Percentiles rank a stretch among this genome's conserved stretches.
Conservation (phyloP, 2,797 vertebrate genomes). For the Carcharodon carcharias region DNA sequence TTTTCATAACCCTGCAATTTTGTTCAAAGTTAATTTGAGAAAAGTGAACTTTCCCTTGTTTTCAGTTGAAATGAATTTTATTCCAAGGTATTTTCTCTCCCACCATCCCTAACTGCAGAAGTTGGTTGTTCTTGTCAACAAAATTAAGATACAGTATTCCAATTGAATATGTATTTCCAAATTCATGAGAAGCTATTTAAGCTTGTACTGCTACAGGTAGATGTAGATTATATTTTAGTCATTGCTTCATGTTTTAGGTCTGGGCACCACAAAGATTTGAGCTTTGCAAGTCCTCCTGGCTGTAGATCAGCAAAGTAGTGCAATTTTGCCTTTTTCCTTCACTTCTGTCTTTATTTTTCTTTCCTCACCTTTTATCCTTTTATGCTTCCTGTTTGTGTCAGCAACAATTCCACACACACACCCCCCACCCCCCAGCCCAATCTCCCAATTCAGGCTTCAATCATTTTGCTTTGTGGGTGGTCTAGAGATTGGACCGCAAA, state of each 20-base stretch:
- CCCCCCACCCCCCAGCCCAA: no score
- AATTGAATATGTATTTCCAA: background rate
- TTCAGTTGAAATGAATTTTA: background rate
- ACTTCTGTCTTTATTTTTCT: background rate
- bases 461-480: background rate
- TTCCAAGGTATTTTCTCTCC: background rate
- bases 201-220: background rate
- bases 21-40: background rate
- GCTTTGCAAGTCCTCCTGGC: background rate
- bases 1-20: background rate
- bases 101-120: background rate
- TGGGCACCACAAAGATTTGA: background rate
- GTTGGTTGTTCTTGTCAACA: background rate
- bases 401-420: no score
- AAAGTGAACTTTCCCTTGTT: background rate
- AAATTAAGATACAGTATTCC: background rate
- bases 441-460: background rate
- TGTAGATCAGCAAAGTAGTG: background rate
- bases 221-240: background rate
- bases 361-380: background rate
- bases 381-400: background rate
- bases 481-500: background rate
- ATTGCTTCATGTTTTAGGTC: background rate
- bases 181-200: background rate
- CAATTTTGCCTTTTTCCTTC: background rate